Conservation (phyloP, 2,113 vertebrate genomes). For the Ameiurus melas region DNA sequence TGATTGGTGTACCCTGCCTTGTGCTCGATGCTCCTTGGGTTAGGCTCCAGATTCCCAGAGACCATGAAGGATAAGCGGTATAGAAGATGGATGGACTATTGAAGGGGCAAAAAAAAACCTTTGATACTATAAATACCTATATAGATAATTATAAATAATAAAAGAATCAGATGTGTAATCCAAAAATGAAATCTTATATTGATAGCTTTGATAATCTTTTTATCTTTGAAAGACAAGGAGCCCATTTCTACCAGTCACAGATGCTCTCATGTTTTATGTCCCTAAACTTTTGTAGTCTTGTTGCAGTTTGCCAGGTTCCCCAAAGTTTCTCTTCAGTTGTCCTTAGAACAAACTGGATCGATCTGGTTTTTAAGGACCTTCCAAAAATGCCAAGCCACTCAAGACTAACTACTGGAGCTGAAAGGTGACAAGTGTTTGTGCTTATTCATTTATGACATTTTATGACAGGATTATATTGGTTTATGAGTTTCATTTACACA, state of each 20-base stretch:
- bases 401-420: background rate
- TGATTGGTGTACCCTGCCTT: too few relatives aligned
- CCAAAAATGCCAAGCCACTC: background rate
- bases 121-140: background rate
- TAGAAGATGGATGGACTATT: background rate
- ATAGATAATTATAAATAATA: too few relatives aligned
- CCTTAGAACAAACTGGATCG: background rate
- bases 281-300: background rate
- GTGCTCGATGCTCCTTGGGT: too few relatives aligned
- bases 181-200: background rate
- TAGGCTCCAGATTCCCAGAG: too few relatives aligned
- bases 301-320: background rate
- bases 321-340: background rate
- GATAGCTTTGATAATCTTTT: background rate
- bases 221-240: background rate
- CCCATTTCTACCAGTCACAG: background rate
- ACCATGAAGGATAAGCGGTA: too few relatives aligned
- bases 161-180: background rate
- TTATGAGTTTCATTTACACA: background rate
- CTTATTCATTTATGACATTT: background rate
- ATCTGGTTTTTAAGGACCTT: background rate
- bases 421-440: background rate
- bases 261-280: background rate
- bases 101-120: background rate
- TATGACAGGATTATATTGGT: background rate